A percentile compares a stretch with the other conserved stretches of the same genome.
These are phyloP conservation scores for Cephalopachus bancanus DNA, from an alignment of 2,797 vertebrate genomes.

Conservation along the genomic window DNA sequence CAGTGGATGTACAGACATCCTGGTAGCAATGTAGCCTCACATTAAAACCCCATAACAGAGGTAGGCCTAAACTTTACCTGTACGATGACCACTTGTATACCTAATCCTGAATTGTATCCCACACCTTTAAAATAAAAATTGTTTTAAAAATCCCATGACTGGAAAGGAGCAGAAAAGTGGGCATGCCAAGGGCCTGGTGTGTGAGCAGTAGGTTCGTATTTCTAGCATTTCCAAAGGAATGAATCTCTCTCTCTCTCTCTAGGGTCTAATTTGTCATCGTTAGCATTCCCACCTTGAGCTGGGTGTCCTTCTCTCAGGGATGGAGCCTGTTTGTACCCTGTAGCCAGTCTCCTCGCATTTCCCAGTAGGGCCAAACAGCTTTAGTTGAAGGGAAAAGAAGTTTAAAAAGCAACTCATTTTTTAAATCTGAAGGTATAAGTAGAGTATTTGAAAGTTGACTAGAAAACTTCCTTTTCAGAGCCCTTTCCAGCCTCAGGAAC, in stretches of 20 bases:
- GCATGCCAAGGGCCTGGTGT: not conserved
- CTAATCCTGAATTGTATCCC: too few species aligned
- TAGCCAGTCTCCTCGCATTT: not conserved
- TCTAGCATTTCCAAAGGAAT: not conserved
- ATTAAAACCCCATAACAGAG: not conserved
- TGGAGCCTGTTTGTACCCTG: not conserved
- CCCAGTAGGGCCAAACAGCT: not conserved
- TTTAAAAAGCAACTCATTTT: constrained; percentile 64
- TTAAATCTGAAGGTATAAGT: constrained; percentile 51
- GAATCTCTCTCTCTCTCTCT: not conserved
- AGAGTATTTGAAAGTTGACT: constrained; percentile 62
- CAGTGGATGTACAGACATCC: not conserved
- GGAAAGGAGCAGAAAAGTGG: constrained; percentile 19
- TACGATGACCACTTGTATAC: too few species aligned
- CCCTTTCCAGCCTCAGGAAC: constrained; percentile 46
- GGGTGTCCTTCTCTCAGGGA: accelerated
- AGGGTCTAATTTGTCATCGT: not conserved
- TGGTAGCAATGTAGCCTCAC: constrained; percentile 14
- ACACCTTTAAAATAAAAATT: too few species aligned
- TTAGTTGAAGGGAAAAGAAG: constrained; percentile 60
- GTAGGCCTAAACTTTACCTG: too few species aligned
- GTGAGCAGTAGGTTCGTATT: constrained; percentile 45
- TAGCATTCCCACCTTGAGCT: not conserved
- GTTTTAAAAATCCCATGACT: not conserved
- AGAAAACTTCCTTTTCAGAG: constrained; percentile 66